Evolutionary conservation across 92 coral and sea anemone genomes (phyloP).

Genomic region (Parazoanthus swiftii): DNA sequence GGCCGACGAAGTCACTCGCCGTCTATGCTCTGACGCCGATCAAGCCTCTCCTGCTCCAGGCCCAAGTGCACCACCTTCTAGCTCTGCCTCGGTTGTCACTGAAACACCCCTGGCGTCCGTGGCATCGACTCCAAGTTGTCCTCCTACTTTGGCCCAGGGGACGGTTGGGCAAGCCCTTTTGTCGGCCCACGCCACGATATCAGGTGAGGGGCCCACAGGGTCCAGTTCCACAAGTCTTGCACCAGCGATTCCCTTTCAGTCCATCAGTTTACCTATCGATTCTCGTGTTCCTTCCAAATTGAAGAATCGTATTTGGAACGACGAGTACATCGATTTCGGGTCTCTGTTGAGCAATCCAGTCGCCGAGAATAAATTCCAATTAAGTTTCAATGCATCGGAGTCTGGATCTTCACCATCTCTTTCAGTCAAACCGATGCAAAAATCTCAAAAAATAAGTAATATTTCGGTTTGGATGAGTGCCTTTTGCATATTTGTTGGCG

Average conservation of each 20-base stretch:
- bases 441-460: slow-evolving; percentile 7
- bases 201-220: too few relatives aligned
- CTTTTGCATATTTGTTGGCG: slow-evolving; percentile 26
- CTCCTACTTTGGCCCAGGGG: slow-evolving; percentile 11
- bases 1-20: too few relatives aligned
- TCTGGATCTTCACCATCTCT: too few relatives aligned
- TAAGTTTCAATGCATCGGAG: too few relatives aligned
- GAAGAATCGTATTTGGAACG: background rate
- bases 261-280: too few relatives aligned
- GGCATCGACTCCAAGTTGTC: background rate
- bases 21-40: too few relatives aligned
- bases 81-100: slow-evolving; percentile 13
- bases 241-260: too few relatives aligned
- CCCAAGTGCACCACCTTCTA: background rate
- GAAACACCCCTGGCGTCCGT: background rate
- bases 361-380: background rate
- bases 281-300: too few relatives aligned
- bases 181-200: too few relatives aligned
- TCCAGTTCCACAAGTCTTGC: too few relatives aligned
- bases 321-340: slow-evolving; percentile 9
- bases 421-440: background rate
- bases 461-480: slow-evolving; percentile 22
- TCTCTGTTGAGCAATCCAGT: slow-evolving; percentile 1
- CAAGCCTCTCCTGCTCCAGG: slow-evolving; percentile 10
- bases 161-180: background rate